These are phyloP conservation scores for Xyrichtys novacula DNA, from an alignment of 2,797 vertebrate species.

Conservation along the genomic window DNA sequence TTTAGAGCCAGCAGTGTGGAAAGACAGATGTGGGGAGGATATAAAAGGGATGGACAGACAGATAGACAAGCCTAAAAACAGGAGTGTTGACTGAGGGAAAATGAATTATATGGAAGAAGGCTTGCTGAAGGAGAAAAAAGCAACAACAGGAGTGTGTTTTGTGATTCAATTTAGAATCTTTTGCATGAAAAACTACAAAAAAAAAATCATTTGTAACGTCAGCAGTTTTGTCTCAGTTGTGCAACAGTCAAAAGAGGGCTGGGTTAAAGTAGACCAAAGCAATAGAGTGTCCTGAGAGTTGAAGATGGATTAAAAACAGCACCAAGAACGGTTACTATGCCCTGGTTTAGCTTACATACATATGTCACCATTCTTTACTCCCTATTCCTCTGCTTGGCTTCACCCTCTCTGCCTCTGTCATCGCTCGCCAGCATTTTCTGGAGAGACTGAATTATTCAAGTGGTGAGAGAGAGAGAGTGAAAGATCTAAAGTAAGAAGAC, in stretches of 20 bases:
- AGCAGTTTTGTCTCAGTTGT: background rate
- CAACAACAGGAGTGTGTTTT: too few relatives aligned
- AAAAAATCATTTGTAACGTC: too few relatives aligned
- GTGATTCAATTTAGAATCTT: too few relatives aligned
- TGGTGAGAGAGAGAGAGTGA: conserved; percentile 26
- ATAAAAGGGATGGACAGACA: conserved; percentile 1
- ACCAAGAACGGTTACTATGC: background rate
- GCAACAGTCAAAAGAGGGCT: conserved; percentile 7
- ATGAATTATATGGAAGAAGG: background rate
- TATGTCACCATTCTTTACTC: conserved; percentile 15
- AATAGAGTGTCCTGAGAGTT: conserved; percentile 3
- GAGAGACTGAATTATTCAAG: conserved; percentile 70
- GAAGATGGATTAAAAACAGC: background rate
- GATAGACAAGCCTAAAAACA: background rate
- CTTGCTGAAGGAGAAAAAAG: background rate
- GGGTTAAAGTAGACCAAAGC: background rate
- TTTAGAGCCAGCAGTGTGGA: conserved; percentile 10
- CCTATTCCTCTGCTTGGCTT: conserved; percentile 8
- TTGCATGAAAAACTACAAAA: too few relatives aligned
- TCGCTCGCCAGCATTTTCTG: conserved; percentile 52
- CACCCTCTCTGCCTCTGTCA: conserved; percentile 33
- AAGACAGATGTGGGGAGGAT: background rate
- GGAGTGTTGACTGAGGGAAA: background rate
- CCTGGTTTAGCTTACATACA: conserved; percentile 7
- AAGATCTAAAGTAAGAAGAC: conserved; percentile 40